phyloP scores from a whole-genome alignment of 1,140 invertebrate species.

The Vollenhovia emeryi region DNA sequence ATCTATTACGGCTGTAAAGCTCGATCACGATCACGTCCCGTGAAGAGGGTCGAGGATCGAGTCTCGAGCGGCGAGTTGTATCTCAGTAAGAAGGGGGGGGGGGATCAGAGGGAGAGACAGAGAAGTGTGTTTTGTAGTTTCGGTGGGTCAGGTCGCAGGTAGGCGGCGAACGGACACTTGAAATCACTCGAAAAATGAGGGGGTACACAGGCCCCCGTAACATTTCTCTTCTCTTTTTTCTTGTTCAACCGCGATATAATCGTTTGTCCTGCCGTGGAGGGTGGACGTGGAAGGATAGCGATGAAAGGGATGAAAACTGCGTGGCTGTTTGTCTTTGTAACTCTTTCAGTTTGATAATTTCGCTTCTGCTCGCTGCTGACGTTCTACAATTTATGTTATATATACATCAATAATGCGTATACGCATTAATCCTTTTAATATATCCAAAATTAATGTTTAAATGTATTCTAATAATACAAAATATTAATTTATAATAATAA shows the following conservation, averaged over 20 bases:
- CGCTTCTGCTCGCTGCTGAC: not conserved
- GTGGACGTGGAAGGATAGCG: constrained; percentile 28
- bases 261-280: constrained; percentile 16
- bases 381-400: not conserved
- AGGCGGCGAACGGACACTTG: constrained; percentile 58
- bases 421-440: not conserved
- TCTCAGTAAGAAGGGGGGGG: constrained; percentile 3
- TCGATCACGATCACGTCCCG: constrained; percentile 67
- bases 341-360: constrained; percentile 3
- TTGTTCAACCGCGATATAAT: constrained; percentile 31
- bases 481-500: not conserved
- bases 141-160: constrained; percentile 68
- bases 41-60: constrained; percentile 50
- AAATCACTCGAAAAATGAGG: constrained; percentile 74
- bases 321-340: not conserved
- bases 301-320: constrained; percentile 26
- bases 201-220: constrained; percentile 51
- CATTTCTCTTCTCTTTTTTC: constrained; percentile 42
- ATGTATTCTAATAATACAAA: not conserved
- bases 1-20: constrained; percentile 71
- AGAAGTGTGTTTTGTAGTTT: constrained; percentile 61
- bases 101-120: not conserved
- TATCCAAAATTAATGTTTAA: not conserved
- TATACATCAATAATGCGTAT: too few relatives aligned
- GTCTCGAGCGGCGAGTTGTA: constrained; percentile 39